phyloP scores from a whole-genome alignment of 2,797 vertebrate species.

The Oryzias dopingdopingensis region DNA sequence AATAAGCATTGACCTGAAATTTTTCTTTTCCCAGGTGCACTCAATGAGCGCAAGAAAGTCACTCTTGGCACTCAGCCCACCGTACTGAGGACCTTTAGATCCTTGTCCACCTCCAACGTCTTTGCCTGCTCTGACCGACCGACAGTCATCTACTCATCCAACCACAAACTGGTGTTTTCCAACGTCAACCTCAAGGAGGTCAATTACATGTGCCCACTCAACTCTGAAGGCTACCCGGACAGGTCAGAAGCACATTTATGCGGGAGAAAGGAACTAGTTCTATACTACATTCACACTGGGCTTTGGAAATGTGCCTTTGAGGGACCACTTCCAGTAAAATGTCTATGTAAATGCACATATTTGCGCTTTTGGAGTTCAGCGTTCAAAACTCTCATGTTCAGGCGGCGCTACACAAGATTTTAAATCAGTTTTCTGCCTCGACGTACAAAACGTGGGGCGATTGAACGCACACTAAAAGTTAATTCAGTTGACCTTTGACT shows the following conservation, averaged over 20 bases:
- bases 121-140: conserved; percentile 98
- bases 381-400: too few relatives aligned
- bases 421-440: too few relatives aligned
- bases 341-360: too few relatives aligned
- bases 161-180: conserved; percentile 99
- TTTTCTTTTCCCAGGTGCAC: conserved; percentile 74
- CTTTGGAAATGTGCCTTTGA: conserved; percentile 5
- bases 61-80: conserved; percentile 97
- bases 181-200: conserved; percentile 99
- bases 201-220: conserved; percentile 99
- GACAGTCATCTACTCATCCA: conserved; percentile 99
- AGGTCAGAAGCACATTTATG: conserved; percentile 73
- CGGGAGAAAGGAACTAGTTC: neutral
- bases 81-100: conserved; percentile 93
- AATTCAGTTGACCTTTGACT: too few relatives aligned
- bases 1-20: too few relatives aligned
- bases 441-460: too few relatives aligned
- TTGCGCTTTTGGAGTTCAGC: too few relatives aligned
- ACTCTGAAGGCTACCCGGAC: conserved; percentile 97
- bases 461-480: too few relatives aligned
- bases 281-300: neutral
- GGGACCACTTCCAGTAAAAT: neutral
- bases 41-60: conserved; percentile 97
- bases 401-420: too few relatives aligned
- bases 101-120: conserved; percentile 96